Percentiles rank a stretch among this genome's conserved stretches.
Conservation (phyloP, 1,140 invertebrate species). For the Micrasema minimum region DNA sequence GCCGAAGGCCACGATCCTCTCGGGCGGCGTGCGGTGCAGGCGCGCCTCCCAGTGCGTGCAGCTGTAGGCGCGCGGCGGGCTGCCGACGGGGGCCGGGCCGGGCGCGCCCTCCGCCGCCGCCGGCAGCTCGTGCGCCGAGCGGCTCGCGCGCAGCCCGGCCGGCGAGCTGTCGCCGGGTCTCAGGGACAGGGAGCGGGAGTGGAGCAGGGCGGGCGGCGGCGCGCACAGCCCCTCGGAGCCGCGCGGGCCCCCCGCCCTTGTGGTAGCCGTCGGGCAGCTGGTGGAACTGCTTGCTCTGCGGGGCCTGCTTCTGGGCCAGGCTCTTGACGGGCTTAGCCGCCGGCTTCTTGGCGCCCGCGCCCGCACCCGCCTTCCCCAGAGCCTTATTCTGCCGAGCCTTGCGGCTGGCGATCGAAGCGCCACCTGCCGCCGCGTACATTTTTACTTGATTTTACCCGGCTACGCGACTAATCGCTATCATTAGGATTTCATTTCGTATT, state of each 20-base stretch:
- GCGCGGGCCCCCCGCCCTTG: conserved; percentile 15
- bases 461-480: no score
- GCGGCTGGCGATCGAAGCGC: conserved; percentile 76
- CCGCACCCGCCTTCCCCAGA: conserved; percentile 60
- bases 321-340: conserved; percentile 57
- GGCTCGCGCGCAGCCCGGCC: conserved; percentile 37
- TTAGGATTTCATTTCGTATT: no score
- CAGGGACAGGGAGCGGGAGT: conserved; percentile 49
- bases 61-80: conserved; percentile 64
- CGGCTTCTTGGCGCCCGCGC: conserved; percentile 53
- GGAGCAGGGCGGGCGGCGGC: conserved; percentile 39
- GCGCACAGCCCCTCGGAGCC: conserved; percentile 7
- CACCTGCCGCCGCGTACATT: conserved; percentile 81
- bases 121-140: conserved; percentile 50
- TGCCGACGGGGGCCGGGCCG: conserved; percentile 57
- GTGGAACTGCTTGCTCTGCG: conserved; percentile 67
- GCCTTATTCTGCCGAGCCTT: conserved; percentile 70
- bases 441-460: conserved; percentile 48
- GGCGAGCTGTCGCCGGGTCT: conserved; percentile 36
- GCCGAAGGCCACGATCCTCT: conserved; percentile 49
- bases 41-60: conserved; percentile 66
- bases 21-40: conserved; percentile 55
- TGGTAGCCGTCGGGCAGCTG: conserved; percentile 64
- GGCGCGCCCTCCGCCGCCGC: conserved; percentile 40
- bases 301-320: conserved; percentile 24